Evolutionary conservation across 2,888 invertebrate species (phyloP).

Genomic region (Sarcophaga rosellei): DNA sequence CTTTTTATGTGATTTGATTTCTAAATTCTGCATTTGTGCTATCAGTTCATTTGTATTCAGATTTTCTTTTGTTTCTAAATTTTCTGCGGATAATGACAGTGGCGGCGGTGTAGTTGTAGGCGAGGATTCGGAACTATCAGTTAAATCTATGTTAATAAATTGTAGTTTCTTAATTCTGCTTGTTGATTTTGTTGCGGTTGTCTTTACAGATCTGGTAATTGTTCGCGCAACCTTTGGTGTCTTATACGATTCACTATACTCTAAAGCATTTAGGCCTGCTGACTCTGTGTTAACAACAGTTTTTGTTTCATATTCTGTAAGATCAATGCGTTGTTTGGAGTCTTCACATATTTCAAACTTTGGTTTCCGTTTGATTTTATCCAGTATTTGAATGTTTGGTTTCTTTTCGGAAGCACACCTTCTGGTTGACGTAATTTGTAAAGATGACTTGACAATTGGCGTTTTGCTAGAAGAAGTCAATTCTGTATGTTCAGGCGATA

Average conservation of each 20-base stretch:
- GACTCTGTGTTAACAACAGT: background rate
- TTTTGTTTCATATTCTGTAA: background rate
- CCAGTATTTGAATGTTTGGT: constrained; percentile 36
- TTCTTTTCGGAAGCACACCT: constrained; percentile 25
- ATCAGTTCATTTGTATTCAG: constrained; percentile 28
- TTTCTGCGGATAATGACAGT: constrained; percentile 27
- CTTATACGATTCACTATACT: constrained; percentile 12
- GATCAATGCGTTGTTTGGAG: constrained; percentile 26
- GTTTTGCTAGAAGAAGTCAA: background rate
- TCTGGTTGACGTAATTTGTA: background rate
- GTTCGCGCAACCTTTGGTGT: constrained; percentile 43
- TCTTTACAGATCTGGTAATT: constrained; percentile 29
- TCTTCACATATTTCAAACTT: constrained; percentile 64
- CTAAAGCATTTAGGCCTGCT: constrained; percentile 19
- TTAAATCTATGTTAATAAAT: constrained; percentile 69
- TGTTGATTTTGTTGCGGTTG: constrained; percentile 13
- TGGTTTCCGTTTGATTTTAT: constrained; percentile 20
- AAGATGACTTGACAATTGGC: constrained; percentile 1
- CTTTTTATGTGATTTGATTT: constrained; percentile 17
- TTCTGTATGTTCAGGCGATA: constrained; percentile 69
- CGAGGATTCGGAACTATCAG: constrained; percentile 44
- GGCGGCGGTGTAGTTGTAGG: background rate
- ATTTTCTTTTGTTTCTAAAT: constrained; percentile 39
- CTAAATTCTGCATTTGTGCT: constrained; percentile 41
- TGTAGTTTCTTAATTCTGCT: constrained; percentile 36